Evolutionary conservation across 1,140 invertebrate genomes (phyloP).

Genomic region (Drosophila micromelanica): DNA sequence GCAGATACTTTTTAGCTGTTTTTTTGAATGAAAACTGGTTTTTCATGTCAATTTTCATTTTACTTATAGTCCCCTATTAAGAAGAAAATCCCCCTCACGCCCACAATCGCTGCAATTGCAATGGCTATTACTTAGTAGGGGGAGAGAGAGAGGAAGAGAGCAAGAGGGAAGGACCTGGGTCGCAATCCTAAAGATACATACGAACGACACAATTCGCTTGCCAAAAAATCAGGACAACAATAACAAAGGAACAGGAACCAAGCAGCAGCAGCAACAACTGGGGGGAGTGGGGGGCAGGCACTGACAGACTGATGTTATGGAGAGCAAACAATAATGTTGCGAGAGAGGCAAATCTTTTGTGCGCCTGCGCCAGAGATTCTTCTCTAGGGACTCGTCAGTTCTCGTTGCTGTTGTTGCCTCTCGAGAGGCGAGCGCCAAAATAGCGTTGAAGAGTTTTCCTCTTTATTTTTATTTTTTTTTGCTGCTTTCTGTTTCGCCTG

Average conservation of each 20-base stretch:
- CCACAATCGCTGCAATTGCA: constrained; percentile 26
- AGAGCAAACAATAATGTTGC: constrained; percentile 18
- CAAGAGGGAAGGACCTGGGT: neutral
- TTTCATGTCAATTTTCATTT: constrained; percentile 51
- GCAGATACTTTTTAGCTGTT: neutral
- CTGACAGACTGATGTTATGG: constrained; percentile 11
- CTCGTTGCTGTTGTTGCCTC: neutral
- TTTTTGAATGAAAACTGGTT: constrained; percentile 42
- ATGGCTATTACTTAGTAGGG: constrained; percentile 21
- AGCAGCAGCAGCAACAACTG: constrained; percentile 1
- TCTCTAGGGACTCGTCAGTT: constrained; percentile 15
- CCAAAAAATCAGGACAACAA: constrained; percentile 59
- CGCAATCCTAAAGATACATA: constrained; percentile 59
- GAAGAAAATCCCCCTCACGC: neutral
- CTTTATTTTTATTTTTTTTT: constrained; percentile 1
- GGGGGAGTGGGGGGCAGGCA: constrained; percentile 4
- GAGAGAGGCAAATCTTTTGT: neutral
- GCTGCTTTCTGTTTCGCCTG: too few relatives aligned
- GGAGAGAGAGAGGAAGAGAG: too few relatives aligned
- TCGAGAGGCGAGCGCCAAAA: constrained; percentile 1
- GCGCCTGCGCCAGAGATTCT: constrained; percentile 31
- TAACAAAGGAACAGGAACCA: constrained; percentile 41
- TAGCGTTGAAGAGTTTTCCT: neutral
- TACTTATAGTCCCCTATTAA: constrained; percentile 17
- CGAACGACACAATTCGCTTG: constrained; percentile 62